These are phyloP conservation scores for Onthophagus taurus DNA, from an alignment of 1,140 invertebrate genomes.

Conservation along the genomic window DNA sequence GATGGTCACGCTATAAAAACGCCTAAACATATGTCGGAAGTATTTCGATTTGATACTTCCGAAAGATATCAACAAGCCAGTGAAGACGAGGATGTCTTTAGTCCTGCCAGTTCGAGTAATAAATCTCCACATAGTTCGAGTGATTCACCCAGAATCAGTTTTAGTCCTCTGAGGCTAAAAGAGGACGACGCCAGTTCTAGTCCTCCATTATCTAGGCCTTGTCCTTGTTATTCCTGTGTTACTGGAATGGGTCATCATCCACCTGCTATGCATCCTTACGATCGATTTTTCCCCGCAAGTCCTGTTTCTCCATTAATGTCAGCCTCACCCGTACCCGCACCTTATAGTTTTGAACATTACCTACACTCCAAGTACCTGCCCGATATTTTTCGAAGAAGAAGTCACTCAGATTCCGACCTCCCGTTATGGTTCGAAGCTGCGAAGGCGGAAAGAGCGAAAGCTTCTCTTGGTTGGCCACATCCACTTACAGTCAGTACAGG, in stretches of 20 bases:
- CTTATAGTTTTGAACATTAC: conserved; percentile 59
- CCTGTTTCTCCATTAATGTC: conserved; percentile 52
- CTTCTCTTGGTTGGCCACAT: conserved; percentile 25
- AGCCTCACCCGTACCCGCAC: conserved; percentile 42
- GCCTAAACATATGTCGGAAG: conserved; percentile 35
- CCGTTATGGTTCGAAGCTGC: conserved; percentile 43
- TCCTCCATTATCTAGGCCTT: conserved; percentile 33
- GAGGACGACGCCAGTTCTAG: conserved; percentile 39
- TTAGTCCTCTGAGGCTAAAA: conserved; percentile 49
- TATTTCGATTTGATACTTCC: conserved; percentile 45
- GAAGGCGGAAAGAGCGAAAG: conserved; percentile 30
- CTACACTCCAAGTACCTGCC: conserved; percentile 65
- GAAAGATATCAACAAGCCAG: conserved; percentile 40
- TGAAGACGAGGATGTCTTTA: conserved; percentile 48
- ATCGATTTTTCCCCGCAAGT: conserved; percentile 48
- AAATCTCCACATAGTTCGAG: conserved; percentile 45
- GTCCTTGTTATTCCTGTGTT: conserved; percentile 41
- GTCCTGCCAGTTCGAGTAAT: conserved; percentile 44
- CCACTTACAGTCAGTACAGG: conserved; percentile 37
- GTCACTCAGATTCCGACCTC: conserved; percentile 66
- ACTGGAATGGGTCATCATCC: conserved; percentile 41
- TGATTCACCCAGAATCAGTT: conserved; percentile 47
- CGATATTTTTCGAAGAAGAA: conserved; percentile 54
- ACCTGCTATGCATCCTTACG: conserved; percentile 42
- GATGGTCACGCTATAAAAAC: conserved; percentile 17